A percentile compares a stretch with the other conserved stretches of the same genome.
Evolutionary conservation across 2,797 vertebrate species (phyloP).

Genomic region (Melanotaenia boesemani): DNA sequence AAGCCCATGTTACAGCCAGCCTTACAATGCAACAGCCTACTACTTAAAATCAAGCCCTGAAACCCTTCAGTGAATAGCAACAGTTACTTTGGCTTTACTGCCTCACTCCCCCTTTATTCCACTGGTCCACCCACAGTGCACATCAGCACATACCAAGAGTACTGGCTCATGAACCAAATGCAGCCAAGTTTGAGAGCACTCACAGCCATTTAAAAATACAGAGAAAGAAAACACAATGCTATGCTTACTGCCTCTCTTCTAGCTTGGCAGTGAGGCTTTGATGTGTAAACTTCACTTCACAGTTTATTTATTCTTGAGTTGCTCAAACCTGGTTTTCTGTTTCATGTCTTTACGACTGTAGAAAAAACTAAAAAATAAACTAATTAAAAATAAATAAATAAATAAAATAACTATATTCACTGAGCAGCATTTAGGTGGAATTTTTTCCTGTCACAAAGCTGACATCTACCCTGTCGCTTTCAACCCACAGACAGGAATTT

Average conservation of each 20-base stretch:
- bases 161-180: conserved; percentile 62
- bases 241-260: conserved; percentile 9
- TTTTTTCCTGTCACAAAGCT: conserved; percentile 2
- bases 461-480: neutral
- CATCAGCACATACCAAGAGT: conserved; percentile 70
- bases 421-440: neutral
- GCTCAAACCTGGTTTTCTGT: neutral
- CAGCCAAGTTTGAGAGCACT: conserved; percentile 53
- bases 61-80: conserved; percentile 30
- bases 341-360: neutral
- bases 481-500: neutral
- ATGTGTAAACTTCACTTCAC: conserved; percentile 12
- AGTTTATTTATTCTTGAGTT: neutral
- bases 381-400: too few species aligned
- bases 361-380: neutral
- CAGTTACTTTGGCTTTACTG: conserved; percentile 31
- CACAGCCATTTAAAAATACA: conserved; percentile 25
- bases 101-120: conserved; percentile 13
- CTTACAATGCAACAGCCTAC: conserved; percentile 10
- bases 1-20: conserved; percentile 18
- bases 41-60: conserved; percentile 16
- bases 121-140: conserved; percentile 37
- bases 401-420: neutral
- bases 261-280: conserved; percentile 1
- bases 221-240: conserved; percentile 29